Evolutionary conservation across 2,888 invertebrate species (phyloP).

Genomic region (Hipparchia sbordonii): DNA sequence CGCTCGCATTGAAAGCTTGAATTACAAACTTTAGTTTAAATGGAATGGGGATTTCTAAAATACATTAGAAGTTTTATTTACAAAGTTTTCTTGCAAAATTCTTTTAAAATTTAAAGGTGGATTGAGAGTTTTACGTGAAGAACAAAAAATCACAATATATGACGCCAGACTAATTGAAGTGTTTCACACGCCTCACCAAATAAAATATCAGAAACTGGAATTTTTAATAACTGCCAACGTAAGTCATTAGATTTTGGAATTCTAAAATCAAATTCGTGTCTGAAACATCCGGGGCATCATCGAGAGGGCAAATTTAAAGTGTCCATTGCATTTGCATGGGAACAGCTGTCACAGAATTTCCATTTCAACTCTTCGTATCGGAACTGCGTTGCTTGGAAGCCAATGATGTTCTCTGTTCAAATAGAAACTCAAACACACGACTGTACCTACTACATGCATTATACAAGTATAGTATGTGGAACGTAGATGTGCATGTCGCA

Average conservation of each 20-base stretch:
- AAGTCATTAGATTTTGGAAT: slow-evolving; percentile 8
- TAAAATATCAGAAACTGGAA: slow-evolving; percentile 6
- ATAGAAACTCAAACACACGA: neutral
- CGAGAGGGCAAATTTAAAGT: slow-evolving; percentile 57
- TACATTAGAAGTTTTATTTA: too few species aligned
- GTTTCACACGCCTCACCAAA: neutral
- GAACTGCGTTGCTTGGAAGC: slow-evolving; percentile 47
- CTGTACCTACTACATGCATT: too few species aligned
- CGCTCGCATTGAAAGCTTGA: too few species aligned
- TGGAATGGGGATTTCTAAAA: too few species aligned
- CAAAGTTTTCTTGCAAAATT: too few species aligned
- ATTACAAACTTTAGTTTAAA: too few species aligned
- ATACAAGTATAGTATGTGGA: too few species aligned
- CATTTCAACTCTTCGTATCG: slow-evolving; percentile 52
- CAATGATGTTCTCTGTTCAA: slow-evolving; percentile 42
- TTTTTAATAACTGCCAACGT: slow-evolving; percentile 14
- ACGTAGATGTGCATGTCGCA: too few species aligned
- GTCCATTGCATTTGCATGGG: slow-evolving; percentile 60
- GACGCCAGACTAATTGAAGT: too few species aligned
- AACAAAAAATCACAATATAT: too few species aligned
- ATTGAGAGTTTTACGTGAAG: too few species aligned
- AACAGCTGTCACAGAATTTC: slow-evolving; percentile 56
- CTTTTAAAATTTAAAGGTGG: too few species aligned
- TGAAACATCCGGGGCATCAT: slow-evolving; percentile 41
- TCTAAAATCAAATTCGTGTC: slow-evolving; percentile 23